phyloP scores from a whole-genome alignment of 2,888 invertebrate species.

The Drosophila peninsularis region DNA sequence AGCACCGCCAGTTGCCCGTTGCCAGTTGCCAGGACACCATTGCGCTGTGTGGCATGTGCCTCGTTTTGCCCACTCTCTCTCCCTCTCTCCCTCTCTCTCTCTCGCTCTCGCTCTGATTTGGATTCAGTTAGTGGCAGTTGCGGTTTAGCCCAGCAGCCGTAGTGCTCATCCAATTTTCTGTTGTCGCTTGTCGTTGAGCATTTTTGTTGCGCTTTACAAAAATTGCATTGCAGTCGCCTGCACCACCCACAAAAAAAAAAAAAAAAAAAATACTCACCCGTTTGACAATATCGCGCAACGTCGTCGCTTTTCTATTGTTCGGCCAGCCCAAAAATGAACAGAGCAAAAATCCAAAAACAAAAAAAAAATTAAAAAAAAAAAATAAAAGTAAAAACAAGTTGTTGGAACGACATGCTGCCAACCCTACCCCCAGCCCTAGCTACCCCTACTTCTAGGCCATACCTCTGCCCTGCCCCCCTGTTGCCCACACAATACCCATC shows the following conservation, averaged over 20 bases:
- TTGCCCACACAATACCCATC: constrained; percentile 6
- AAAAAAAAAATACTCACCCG: constrained; percentile 9
- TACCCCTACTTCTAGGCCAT: background rate
- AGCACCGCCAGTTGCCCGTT: constrained; percentile 56
- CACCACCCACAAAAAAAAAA: constrained; percentile 5
- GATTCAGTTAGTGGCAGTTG: constrained; percentile 36
- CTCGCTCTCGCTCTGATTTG: constrained; percentile 38
- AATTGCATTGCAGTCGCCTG: constrained; percentile 66
- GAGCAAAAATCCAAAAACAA: constrained; percentile 28
- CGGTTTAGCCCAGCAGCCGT: constrained; percentile 36
- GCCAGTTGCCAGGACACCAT: constrained; percentile 44
- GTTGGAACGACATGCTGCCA: constrained; percentile 37
- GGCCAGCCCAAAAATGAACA: constrained; percentile 36
- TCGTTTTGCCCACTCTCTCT: background rate
- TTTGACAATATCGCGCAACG: constrained; percentile 77
- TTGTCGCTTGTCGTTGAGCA: constrained; percentile 64
- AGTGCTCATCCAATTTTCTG: constrained; percentile 76
- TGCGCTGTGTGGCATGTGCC: constrained; percentile 23
- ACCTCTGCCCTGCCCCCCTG: background rate
- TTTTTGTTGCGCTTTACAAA: constrained; percentile 71
- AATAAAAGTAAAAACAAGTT: constrained; percentile 49
- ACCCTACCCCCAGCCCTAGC: background rate
- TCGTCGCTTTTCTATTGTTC: constrained; percentile 75
- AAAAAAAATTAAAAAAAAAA: constrained; percentile 18
- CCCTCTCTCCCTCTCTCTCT: too few species aligned